Evolutionary conservation across 2,888 invertebrate species (phyloP), one percentile per base, ranked within the genome.

Genomic region (Sthenelais limicola): DNA sequence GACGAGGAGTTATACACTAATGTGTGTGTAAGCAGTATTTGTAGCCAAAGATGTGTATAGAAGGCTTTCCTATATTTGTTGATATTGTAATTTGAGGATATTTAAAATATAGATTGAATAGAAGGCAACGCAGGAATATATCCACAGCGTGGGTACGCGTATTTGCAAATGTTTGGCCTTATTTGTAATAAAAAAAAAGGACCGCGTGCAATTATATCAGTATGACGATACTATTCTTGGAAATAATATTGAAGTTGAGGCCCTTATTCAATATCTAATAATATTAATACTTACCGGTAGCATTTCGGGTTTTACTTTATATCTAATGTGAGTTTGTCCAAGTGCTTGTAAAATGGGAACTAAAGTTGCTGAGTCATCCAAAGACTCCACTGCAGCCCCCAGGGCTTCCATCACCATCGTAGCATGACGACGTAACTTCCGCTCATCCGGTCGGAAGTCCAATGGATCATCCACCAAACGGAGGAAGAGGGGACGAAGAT

Each of bases 341-440:
- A 86, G 79, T 0, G 84, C 81, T 32, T 83, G 79, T n/a, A 86
- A 79, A 4, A 85, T 82, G 68, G 78, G 79, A 69, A 83, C 83
- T 5, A 86, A 80, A 52, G 83, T 81, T 18, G 81, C 79, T 0
- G 84, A 82, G 72, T 86, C 85, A 32, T 85, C 84, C 30, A 86
- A 78, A 68, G 82, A 84, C 76, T 86, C 86, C 9, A 85, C 86
- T 0, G 85, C 84, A 0, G 86, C 86, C 4, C 85, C 85, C 49
- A 86, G 80, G 0, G 84, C 85, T 73, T 84, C 83, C 83, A 86
- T 82, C 12, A 85, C 85, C 1, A 83, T 82, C 33, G 81, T 78
- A 0, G 85, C 83, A 72, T 86, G 86, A 58, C 80, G 80, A 76
- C 81, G 81, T 7, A 85, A 73, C 82, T 83, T 82, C 4, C 83